These are phyloP conservation scores for Pseudocheirus occidentalis DNA, from an alignment of 2,797 vertebrate species.

Conservation along the genomic window DNA sequence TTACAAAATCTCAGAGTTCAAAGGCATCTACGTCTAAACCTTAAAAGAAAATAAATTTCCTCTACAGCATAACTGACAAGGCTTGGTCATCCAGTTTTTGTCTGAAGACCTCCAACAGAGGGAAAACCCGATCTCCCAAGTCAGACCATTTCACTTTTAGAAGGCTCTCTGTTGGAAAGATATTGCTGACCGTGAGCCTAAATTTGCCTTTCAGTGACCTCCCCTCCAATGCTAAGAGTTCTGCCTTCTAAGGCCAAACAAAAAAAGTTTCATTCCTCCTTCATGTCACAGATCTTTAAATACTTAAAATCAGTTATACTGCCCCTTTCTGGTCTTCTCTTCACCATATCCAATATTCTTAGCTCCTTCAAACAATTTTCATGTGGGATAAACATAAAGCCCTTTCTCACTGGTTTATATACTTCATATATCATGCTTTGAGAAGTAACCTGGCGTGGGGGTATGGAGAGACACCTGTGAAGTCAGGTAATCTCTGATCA, in stretches of 20 bases:
- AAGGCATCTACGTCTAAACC: background rate
- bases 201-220: background rate
- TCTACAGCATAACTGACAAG: background rate
- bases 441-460: background rate
- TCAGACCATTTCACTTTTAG: background rate
- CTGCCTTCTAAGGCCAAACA: background rate
- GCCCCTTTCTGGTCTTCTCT: background rate
- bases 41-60: background rate
- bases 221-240: background rate
- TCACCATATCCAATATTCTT: background rate
- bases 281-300: background rate
- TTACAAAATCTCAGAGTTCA: background rate
- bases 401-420: background rate
- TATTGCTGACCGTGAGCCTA: background rate
- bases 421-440: background rate
- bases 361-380: background rate
- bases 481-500: constrained; percentile 28
- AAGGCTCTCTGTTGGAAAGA: background rate
- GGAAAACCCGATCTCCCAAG: background rate
- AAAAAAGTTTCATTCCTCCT: background rate
- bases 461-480: background rate
- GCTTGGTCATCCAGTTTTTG: background rate
- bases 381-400: background rate
- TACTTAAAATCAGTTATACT: background rate
- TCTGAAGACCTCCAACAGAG: background rate